Evolutionary conservation across 2,797 vertebrate species (phyloP).

Genomic region (Phoeniculus purpureus): DNA sequence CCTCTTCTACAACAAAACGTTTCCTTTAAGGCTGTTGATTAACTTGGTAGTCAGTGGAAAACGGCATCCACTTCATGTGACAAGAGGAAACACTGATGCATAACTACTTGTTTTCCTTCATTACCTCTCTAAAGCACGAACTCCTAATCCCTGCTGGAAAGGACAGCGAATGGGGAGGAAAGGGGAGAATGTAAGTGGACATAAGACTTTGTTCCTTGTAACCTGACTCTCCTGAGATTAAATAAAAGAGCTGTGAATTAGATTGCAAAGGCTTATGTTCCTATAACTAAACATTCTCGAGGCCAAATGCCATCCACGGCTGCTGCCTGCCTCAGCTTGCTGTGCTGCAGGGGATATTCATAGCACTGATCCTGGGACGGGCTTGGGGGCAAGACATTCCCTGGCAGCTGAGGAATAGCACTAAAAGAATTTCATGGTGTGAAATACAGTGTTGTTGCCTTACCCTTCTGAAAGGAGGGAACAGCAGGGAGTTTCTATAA

Average conservation of each 20-base stretch:
- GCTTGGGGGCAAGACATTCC: background rate
- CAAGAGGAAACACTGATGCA: background rate
- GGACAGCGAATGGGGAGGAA: background rate
- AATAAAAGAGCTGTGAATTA: background rate
- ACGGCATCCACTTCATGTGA: background rate
- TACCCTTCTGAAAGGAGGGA: background rate
- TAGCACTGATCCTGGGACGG: background rate
- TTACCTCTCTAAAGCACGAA: background rate
- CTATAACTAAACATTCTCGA: background rate
- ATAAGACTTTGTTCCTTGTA: background rate
- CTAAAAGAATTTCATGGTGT: background rate
- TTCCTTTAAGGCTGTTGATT: background rate
- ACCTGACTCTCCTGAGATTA: background rate
- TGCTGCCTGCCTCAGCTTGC: conserved; percentile 39
- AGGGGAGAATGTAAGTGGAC: background rate
- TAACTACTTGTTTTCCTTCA: background rate
- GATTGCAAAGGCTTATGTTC: background rate
- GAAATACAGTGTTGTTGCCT: background rate
- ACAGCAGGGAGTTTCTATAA: background rate
- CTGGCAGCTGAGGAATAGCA: background rate
- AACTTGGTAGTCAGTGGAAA: background rate
- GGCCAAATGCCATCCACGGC: background rate
- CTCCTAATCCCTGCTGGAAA: background rate
- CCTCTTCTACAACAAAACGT: background rate
- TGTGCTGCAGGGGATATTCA: background rate